phyloP scores from a whole-genome alignment of 2,113 vertebrate genomes.

The Ophthalmolycus amberensis region DNA sequence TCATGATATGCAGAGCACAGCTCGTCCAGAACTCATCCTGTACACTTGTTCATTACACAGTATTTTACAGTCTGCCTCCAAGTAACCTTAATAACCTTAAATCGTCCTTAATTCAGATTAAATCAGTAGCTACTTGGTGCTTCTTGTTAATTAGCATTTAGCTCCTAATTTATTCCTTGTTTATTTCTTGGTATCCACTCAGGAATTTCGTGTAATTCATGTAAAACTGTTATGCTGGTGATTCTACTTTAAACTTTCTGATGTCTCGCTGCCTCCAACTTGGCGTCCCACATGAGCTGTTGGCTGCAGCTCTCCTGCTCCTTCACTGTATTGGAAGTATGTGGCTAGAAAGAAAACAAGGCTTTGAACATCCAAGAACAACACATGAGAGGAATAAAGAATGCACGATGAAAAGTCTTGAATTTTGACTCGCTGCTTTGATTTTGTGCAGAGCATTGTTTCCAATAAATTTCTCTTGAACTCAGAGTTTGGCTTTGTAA shows the following conservation, averaged over 20 bases:
- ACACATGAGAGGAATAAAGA: slow-evolving; percentile 29
- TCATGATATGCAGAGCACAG: not conserved
- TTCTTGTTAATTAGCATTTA: not conserved
- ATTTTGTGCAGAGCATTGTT: slow-evolving; percentile 44
- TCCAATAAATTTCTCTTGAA: slow-evolving; percentile 53
- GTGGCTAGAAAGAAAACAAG: slow-evolving; percentile 1
- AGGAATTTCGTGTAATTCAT: slow-evolving; percentile 10
- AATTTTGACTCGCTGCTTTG: slow-evolving; percentile 32
- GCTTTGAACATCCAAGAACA: slow-evolving; percentile 51
- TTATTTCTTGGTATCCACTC: not conserved
- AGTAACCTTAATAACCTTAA: not conserved
- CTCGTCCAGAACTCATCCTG: not conserved
- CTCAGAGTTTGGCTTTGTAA: slow-evolving; percentile 40
- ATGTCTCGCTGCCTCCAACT: slow-evolving; percentile 14
- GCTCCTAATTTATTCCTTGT: not conserved
- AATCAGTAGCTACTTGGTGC: not conserved
- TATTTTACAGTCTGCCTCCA: not conserved
- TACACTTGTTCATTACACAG: not conserved
- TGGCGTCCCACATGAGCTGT: slow-evolving; percentile 6
- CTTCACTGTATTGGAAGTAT: slow-evolving; percentile 14
- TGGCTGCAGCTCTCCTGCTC: slow-evolving; percentile 36
- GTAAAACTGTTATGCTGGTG: not conserved
- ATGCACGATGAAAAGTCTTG: slow-evolving; percentile 33
- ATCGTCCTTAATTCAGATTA: not conserved
- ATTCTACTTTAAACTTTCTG: not conserved